Percentiles rank a stretch among this genome's conserved stretches.
These are phyloP conservation scores for Pterois miles DNA, from an alignment of 2,797 vertebrate genomes.

Conservation along the genomic window DNA sequence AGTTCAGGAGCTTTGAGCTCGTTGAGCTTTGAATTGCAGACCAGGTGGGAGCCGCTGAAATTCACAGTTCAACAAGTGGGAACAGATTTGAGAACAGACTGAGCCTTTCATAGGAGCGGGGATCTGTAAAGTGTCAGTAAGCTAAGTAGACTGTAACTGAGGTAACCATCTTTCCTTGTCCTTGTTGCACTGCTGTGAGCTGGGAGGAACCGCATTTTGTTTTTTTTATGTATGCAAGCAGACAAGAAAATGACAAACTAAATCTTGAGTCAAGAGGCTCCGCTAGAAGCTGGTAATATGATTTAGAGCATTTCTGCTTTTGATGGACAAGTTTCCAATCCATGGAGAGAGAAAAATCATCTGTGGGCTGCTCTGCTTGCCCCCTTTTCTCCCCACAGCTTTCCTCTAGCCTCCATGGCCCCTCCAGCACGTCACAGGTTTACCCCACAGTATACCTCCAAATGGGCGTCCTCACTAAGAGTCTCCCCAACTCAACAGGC, in stretches of 20 bases:
- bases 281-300: neutral
- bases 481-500: neutral
- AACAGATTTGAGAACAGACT: slow-evolving; percentile 13
- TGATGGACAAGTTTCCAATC: slow-evolving; percentile 30
- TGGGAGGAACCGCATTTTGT: neutral
- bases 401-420: neutral
- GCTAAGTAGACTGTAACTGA: neutral
- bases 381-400: neutral
- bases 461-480: neutral
- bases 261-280: neutral
- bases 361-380: slow-evolving; percentile 5
- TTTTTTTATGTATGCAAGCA: neutral
- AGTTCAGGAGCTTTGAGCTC: too few relatives aligned
- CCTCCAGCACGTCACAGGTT: slow-evolving; percentile 7
- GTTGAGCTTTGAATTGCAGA: slow-evolving; percentile 13
- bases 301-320: slow-evolving; percentile 31
- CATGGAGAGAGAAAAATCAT: slow-evolving; percentile 11
- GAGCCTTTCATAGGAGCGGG: slow-evolving; percentile 13
- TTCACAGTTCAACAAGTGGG: slow-evolving; percentile 10
- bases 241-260: neutral
- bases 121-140: neutral
- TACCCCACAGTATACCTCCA: slow-evolving; percentile 1
- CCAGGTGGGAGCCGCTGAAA: neutral
- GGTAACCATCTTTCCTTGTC: neutral
- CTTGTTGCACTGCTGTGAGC: neutral